Evolutionary conservation across 23 tunicate species (phyloP).

Genomic region (Aplidium turbinatum): DNA sequence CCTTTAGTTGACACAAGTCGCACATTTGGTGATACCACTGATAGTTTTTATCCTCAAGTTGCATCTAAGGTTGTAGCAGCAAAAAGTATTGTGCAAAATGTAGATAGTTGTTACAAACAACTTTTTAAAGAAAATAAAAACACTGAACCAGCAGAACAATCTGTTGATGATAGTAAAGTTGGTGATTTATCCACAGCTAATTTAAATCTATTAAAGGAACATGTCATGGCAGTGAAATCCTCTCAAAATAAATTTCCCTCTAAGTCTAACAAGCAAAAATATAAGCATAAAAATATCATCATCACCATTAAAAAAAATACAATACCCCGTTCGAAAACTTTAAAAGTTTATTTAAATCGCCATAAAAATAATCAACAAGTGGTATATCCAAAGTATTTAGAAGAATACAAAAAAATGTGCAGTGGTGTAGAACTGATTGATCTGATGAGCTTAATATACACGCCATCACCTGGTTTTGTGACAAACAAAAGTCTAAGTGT

Average conservation of each 20-base stretch:
- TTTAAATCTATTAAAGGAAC: background rate
- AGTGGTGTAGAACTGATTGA: background rate
- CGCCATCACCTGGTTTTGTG: background rate
- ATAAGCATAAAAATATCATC: background rate
- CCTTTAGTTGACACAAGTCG: no score
- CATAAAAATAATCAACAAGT: slow-evolving; percentile 3
- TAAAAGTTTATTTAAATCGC: slow-evolving; percentile 7
- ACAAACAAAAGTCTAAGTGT: background rate
- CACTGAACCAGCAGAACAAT: no score
- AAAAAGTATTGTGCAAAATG: no score
- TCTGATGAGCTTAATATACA: slow-evolving; percentile 4
- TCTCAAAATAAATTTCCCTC: no score
- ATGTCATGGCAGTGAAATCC: no score
- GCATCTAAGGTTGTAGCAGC: no score
- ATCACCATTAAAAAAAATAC: background rate
- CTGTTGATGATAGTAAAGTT: background rate
- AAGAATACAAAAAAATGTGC: slow-evolving; percentile 11
- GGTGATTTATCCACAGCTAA: background rate
- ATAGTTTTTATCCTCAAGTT: no score
- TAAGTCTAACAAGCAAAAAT: no score
- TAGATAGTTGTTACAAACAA: no score
- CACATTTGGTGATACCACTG: no score
- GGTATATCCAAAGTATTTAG: slow-evolving; percentile 10
- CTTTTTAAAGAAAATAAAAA: no score
- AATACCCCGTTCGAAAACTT: background rate